Evolutionary conservation across 2,797 vertebrate species (phyloP).

Genomic region (Clarias fuscus): DNA sequence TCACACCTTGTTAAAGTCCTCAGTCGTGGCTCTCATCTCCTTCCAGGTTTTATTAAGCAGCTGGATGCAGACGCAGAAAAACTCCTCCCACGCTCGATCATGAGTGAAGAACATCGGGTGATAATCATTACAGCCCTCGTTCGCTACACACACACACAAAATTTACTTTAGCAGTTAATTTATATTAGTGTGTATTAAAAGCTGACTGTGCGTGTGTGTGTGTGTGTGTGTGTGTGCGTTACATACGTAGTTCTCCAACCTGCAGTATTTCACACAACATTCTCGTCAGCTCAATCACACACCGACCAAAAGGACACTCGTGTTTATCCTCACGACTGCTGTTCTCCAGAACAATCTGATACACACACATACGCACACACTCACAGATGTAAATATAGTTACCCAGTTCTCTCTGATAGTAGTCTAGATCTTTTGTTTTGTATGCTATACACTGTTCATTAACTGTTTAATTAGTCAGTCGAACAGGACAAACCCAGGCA

Average conservation of each 20-base stretch:
- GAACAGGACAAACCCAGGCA: too few species aligned
- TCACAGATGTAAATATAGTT: not conserved
- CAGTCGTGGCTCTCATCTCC: conserved; percentile 96
- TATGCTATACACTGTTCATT: not conserved
- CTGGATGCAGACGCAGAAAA: conserved; percentile 97
- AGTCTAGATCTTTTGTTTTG: not conserved
- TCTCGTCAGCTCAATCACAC: conserved; percentile 94
- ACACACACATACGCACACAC: conserved; percentile 16
- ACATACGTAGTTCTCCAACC: conserved; percentile 96
- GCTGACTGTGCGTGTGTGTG: not conserved
- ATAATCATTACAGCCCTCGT: conserved; percentile 96
- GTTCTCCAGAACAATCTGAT: conserved; percentile 89
- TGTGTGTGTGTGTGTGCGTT: not conserved
- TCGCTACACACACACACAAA: conserved; percentile 75
- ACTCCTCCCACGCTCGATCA: conserved; percentile 95
- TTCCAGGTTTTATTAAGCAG: conserved; percentile 98
- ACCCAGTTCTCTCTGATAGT: not conserved
- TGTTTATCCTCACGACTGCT: conserved; percentile 97
- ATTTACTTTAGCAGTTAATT: not conserved
- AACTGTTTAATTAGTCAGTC: too few species aligned
- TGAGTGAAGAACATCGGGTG: conserved; percentile 99
- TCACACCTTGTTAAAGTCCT: conserved; percentile 97
- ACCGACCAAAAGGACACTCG: conserved; percentile 95
- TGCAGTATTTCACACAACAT: conserved; percentile 97
- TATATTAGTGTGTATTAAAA: too few species aligned